phyloP scores from a whole-genome alignment of 2,113 vertebrate genomes.

The Dipodomys ordii region DNA sequence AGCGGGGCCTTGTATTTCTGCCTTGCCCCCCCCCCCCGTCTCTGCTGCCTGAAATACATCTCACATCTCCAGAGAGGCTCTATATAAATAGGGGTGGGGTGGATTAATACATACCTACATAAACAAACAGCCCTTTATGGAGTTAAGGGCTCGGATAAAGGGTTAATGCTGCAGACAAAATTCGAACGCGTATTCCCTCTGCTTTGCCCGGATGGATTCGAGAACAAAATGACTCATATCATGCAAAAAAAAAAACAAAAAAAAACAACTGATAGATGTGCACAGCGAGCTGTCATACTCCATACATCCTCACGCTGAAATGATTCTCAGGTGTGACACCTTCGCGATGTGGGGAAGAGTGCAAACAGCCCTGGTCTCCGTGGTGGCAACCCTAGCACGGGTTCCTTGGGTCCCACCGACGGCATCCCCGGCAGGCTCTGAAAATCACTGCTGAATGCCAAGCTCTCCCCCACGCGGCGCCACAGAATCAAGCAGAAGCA shows the following conservation, averaged over 20 bases:
- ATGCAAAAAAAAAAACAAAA: background rate
- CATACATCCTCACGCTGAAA: slow-evolving; percentile 74
- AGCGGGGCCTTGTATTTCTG: background rate
- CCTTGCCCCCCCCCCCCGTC: background rate
- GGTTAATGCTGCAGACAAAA: background rate
- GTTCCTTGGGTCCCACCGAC: slow-evolving; percentile 36
- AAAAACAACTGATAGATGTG: slow-evolving; percentile 31
- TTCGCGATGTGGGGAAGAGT: slow-evolving; percentile 60
- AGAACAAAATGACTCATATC: background rate
- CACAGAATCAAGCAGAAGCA: too few species aligned
- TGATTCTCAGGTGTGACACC: slow-evolving; percentile 62
- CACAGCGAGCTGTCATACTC: slow-evolving; percentile 52
- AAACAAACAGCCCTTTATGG: background rate
- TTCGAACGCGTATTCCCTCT: background rate
- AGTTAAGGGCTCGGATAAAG: background rate
- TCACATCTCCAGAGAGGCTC: background rate
- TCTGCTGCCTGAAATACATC: background rate
- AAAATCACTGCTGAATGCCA: too few species aligned
- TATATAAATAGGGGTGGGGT: background rate
- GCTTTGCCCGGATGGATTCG: background rate
- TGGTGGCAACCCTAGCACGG: slow-evolving; percentile 17
- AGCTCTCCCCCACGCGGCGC: too few species aligned
- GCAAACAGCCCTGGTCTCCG: slow-evolving; percentile 60
- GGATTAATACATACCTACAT: background rate
- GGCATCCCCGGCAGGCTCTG: background rate